Conservation (phyloP, 2,113 vertebrate species). For the Acrocephalus arundinaceus region DNA sequence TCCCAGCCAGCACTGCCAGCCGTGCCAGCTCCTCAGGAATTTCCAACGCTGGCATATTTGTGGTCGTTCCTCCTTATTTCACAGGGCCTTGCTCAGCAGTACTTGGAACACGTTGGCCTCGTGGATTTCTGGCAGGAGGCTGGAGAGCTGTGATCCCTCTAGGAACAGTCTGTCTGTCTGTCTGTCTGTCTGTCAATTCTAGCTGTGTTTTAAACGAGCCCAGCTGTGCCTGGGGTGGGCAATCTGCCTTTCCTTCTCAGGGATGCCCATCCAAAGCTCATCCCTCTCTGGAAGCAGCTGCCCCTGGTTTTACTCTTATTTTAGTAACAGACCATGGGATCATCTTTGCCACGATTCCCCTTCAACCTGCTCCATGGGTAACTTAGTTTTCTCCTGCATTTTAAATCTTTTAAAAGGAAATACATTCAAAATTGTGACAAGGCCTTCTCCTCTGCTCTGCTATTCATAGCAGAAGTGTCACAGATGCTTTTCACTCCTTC, state of each 20-base stretch:
- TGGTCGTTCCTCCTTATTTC: background rate
- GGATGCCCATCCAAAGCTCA: background rate
- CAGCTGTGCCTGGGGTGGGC: background rate
- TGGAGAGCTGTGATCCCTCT: background rate
- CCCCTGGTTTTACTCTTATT: background rate
- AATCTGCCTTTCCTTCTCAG: background rate
- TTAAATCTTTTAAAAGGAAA: background rate
- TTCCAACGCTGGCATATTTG: background rate
- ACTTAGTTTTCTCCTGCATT: background rate
- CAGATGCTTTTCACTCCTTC: background rate
- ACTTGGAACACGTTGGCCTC: background rate
- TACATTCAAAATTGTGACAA: background rate
- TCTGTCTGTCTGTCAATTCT: background rate
- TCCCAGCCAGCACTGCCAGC: background rate
- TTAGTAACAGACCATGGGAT: fast-evolving
- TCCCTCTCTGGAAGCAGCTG: background rate
- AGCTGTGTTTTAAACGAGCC: background rate
- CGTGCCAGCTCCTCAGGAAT: background rate
- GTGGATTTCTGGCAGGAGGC: background rate
- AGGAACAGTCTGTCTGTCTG: background rate
- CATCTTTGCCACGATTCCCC: background rate
- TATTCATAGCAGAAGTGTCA: background rate
- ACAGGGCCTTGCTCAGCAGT: background rate
- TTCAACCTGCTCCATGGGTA: background rate
- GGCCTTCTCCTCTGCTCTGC: background rate